phyloP scores from a whole-genome alignment of 2,888 invertebrate species.

The Lithosia quadra region DNA sequence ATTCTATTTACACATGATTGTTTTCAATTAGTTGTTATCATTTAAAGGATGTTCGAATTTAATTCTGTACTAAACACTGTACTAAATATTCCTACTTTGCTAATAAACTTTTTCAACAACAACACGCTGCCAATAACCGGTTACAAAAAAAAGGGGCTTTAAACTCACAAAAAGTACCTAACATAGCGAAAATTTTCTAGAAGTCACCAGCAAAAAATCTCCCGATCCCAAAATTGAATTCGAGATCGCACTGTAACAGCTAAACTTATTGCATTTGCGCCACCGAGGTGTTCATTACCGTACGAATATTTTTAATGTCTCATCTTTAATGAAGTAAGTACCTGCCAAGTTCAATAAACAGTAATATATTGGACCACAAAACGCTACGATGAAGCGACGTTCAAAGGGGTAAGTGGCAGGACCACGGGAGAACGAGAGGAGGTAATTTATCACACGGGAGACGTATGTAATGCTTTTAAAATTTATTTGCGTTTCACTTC shows the following conservation, averaged over 20 bases:
- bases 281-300: no score
- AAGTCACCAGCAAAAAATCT: background rate
- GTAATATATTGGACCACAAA: conserved; percentile 22
- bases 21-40: no score
- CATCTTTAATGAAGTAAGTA: background rate
- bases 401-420: conserved; percentile 72
- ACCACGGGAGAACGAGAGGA: conserved; percentile 56
- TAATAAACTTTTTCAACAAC: background rate
- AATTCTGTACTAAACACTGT: no score
- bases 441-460: conserved; percentile 75
- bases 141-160: no score
- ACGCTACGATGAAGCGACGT: conserved; percentile 43
- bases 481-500: conserved; percentile 82
- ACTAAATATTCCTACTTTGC: background rate
- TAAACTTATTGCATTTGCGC: no score
- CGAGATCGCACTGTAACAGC: background rate
- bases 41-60: no score
- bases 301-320: background rate
- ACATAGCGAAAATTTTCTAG: background rate
- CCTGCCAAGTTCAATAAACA: background rate
- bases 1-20: no score
- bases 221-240: background rate
- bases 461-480: conserved; percentile 75
- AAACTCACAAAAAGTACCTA: background rate
- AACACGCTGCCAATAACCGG: background rate